Evolutionary conservation across 2,113 vertebrate genomes (phyloP), one percentile per base, ranked within the genome.

Genomic region (Coreoperca whiteheadi): DNA sequence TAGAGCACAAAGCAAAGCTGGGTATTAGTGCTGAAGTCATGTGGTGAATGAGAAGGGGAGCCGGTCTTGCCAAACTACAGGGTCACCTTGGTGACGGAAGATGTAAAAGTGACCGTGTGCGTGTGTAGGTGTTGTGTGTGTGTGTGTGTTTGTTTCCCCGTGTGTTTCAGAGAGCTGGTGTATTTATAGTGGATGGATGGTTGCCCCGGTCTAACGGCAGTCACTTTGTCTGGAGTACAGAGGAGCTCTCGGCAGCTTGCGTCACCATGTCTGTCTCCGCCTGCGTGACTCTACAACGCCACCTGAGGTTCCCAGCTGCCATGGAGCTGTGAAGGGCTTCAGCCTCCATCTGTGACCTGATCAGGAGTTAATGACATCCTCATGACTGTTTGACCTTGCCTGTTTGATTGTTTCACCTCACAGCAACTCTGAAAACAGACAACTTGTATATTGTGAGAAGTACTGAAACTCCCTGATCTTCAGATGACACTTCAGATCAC

Each of bases 21-120:
- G 34, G 79, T 78, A 82, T 76, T 82, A 74, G 50, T 9, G 43
- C 70, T 70, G 75, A 71, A 64, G 53, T 84, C 43, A 30, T 79
- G 87, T 83, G 70, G 79, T 56, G 83, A 88, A 79, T 75, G 63
- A 78, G 86, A 82, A 87, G 46, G 50, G 79, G 77, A 51, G 57
- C 39, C 66, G 16, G 72, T 79, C 70, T 53, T 71, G 78, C 77
- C 77, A 68, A 87, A 83, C 67, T 57, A 32, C 66, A 37, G 43
- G 81, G 85, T 92, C 91, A 94, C 88, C 92, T 93, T 91, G 85
- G 53, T 79, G 85, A 70, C 11, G 34, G 74, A 74, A 30, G 76
- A 81, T 10, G 41, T 53, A 78, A 74, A 77, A 84, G 82, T 87
- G 78, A 87, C 90, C 81, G 75, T 77, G 78, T n/a, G 50, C 51